phyloP scores from a whole-genome alignment of 53 echinoderm and acorn worm species.

The Glandiceps talaboti region DNA sequence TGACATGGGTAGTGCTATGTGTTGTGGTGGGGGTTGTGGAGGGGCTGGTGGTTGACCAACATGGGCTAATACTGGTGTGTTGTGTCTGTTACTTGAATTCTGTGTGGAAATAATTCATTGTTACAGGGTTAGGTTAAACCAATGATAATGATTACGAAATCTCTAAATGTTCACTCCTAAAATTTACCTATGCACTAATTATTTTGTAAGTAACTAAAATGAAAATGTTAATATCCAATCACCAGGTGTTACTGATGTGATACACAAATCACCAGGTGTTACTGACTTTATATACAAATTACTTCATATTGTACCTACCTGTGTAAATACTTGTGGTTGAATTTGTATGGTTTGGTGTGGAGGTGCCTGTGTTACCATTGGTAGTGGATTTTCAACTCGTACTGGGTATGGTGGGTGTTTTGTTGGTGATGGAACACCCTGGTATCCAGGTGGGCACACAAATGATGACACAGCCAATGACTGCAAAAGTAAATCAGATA shows the following conservation, averaged over 20 bases:
- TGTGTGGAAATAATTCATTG: too few species aligned
- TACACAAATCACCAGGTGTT: too few species aligned
- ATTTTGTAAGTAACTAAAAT: too few species aligned
- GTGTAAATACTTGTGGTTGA: conserved; percentile 89
- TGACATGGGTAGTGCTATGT: conserved; percentile 84
- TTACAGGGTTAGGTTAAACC: too few species aligned
- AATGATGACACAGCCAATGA: conserved; percentile 58
- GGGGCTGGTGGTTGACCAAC: conserved; percentile 22
- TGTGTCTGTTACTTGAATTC: conserved; percentile 69
- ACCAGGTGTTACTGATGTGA: too few species aligned
- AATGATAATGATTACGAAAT: too few species aligned
- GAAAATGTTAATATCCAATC: too few species aligned
- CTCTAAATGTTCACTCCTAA: too few species aligned
- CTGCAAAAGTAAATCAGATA: too few species aligned
- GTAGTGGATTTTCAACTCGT: conserved; percentile 79
- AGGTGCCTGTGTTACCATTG: conserved; percentile 79
- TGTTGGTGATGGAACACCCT: conserved; percentile 8
- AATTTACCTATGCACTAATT: too few species aligned
- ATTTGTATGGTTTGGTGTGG: conserved; percentile 80
- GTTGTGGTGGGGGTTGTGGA: conserved; percentile 53
- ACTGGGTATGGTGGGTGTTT: conserved; percentile 41
- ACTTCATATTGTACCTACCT: too few species aligned
- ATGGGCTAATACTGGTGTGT: conserved; percentile 71
- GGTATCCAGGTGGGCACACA: not conserved
- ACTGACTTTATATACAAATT: too few species aligned